phyloP scores from a whole-genome alignment of 2,797 vertebrate species.

The Bradypodion ventrale region DNA sequence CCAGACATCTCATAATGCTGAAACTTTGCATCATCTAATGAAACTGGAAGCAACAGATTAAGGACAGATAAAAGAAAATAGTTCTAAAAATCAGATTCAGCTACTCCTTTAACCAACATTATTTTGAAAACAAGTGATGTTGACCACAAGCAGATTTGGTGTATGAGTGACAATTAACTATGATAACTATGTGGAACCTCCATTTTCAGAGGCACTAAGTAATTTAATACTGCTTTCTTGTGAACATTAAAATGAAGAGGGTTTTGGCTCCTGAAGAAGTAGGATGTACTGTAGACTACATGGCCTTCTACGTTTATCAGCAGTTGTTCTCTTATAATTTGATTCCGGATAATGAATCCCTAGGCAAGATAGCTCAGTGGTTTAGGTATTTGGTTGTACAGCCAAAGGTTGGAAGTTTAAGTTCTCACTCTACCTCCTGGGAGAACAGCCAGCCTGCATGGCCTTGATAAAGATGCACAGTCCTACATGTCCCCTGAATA shows the following conservation, averaged over 20 bases:
- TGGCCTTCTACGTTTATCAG: neutral
- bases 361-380: too few species aligned
- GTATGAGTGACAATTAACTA: neutral
- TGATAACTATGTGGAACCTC: neutral
- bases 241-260: neutral
- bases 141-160: neutral
- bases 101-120: too few species aligned
- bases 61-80: neutral
- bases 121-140: neutral
- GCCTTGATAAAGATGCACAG: too few species aligned
- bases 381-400: too few species aligned
- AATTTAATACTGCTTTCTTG: neutral
- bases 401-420: too few species aligned
- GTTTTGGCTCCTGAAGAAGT: neutral
- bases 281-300: neutral
- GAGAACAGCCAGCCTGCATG: too few species aligned
- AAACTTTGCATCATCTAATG: neutral
- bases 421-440: too few species aligned
- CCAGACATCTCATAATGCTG: neutral
- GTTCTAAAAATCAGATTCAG: too few species aligned
- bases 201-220: neutral
- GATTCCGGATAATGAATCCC: neutral
- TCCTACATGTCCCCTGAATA: too few species aligned
- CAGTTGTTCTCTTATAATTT: neutral
- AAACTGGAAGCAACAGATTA: neutral